Evolutionary conservation across 1,140 invertebrate species (phyloP).

Genomic region (Chrysopa pallens): DNA sequence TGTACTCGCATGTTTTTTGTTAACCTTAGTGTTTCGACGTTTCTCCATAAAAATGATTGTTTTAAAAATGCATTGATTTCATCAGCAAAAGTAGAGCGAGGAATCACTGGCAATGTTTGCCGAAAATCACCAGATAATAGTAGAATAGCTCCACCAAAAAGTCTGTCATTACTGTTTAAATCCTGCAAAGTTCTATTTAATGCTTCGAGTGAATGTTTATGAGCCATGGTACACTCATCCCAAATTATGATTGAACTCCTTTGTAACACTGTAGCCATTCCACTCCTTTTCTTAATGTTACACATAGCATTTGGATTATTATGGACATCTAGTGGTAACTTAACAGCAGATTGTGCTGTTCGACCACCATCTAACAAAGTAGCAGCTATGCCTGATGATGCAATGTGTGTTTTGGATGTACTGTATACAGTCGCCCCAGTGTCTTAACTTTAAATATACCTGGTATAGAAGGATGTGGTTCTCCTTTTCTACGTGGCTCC

Average conservation of each 20-base stretch:
- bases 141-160: constrained; percentile 17
- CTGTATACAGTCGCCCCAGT: constrained; percentile 16
- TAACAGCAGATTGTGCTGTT: constrained; percentile 20
- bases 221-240: constrained; percentile 22
- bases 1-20: constrained; percentile 13
- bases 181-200: constrained; percentile 17
- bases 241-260: constrained; percentile 18
- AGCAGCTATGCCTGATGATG: constrained; percentile 26
- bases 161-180: constrained; percentile 10
- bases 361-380: constrained; percentile 22
- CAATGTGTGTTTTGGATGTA: constrained; percentile 20
- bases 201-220: constrained; percentile 14
- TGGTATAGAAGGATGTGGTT: constrained; percentile 9
- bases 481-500: constrained; percentile 7
- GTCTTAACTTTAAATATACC: constrained; percentile 6
- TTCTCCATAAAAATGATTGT: constrained; percentile 20
- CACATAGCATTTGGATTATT: constrained; percentile 6
- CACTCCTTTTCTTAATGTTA: constrained; percentile 10
- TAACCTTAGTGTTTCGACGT: constrained; percentile 17
- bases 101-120: constrained; percentile 18
- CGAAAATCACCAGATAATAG: constrained; percentile 18
- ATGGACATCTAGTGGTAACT: constrained; percentile 15
- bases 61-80: constrained; percentile 25
- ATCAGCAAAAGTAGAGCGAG: constrained; percentile 20
- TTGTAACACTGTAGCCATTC: constrained; percentile 12